Conservation (phyloP, 2,797 vertebrate genomes). For the Crax fasciolata region DNA sequence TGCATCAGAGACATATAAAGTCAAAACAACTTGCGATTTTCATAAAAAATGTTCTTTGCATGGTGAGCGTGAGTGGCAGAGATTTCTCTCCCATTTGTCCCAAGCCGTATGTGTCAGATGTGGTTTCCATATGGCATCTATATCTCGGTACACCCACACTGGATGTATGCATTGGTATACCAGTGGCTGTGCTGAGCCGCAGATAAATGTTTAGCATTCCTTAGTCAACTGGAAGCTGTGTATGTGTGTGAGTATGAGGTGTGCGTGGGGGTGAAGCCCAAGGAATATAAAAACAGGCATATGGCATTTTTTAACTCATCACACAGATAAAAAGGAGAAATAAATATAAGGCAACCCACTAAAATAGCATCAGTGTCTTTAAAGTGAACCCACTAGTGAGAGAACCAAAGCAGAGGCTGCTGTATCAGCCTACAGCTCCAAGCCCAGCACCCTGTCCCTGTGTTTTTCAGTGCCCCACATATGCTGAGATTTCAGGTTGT, state of each 20-base stretch:
- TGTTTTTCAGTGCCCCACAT: background rate
- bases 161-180: conserved; percentile 54
- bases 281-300: conserved; percentile 76
- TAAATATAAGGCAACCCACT: conserved; percentile 35
- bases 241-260: background rate
- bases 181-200: conserved; percentile 37
- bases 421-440: background rate
- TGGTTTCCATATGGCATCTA: conserved; percentile 71
- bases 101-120: conserved; percentile 60
- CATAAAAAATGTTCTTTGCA: conserved; percentile 23
- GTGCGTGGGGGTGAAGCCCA: conserved; percentile 57
- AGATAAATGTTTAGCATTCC: conserved; percentile 74
- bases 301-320: conserved; percentile 72
- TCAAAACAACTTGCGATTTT: conserved; percentile 25
- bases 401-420: background rate
- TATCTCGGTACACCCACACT: conserved; percentile 54
- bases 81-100: conserved; percentile 70
- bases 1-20: background rate
- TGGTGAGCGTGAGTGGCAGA: conserved; percentile 12
- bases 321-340: conserved; percentile 67
- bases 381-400: conserved; percentile 37
- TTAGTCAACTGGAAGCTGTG: conserved; percentile 54
- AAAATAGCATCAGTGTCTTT: conserved; percentile 32
- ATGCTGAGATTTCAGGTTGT: background rate
- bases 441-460: background rate